Base-by-base conservation (phyloP, 2,888 invertebrate species). In the Spilarctia lutea region DNA sequence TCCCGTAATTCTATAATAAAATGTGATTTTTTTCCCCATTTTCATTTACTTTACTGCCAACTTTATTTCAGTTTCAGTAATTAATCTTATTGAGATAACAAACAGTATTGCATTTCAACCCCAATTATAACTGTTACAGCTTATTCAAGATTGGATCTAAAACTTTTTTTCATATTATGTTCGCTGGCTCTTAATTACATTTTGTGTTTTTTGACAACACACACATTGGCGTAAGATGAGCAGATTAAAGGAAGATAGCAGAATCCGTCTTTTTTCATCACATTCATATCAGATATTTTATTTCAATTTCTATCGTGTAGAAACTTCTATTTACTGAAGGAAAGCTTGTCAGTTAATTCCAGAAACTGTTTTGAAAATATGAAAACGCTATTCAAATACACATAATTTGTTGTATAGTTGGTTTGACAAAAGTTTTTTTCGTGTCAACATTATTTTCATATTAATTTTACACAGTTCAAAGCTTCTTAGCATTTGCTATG, bases 381-480 rank as follows among this genome's bases (percentile, higher is more conserved):
- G 27, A 18, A 30, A 18, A 63, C 30, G 30, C 16, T 63, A 27
- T 27, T 60, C n/a, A 52, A 56, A 35, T 56, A 35, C 35, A 56
- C 52, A 24, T 56, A 33, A 16, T 30, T 68, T 68, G 33, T 6
- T 33, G 35, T 33, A 24, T 52, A 24, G 52, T 13, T n/a, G n/a
- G 7, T 69, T 69, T 69, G 52, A 35, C 35, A 69, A 18, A 60
- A 39, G 27, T 56, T 16, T 30, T 68, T 68, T 68, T 30, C 30
- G 10, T 68, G 48, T 68, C 30, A 3, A 18, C 45, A 30, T 30
- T 45, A 45, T 30, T 27, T 68, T 45, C 18, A 67, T 67, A 42
- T 27, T 30, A 68, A 30, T 45, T 45, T 45, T 68, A 68, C 1
- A 60, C 60, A 18, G 27, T 70, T 63, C 18, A 30, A 63, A 63